phyloP scores from a whole-genome alignment of 2,888 invertebrate species.

The Polydrusus tereticollis region DNA sequence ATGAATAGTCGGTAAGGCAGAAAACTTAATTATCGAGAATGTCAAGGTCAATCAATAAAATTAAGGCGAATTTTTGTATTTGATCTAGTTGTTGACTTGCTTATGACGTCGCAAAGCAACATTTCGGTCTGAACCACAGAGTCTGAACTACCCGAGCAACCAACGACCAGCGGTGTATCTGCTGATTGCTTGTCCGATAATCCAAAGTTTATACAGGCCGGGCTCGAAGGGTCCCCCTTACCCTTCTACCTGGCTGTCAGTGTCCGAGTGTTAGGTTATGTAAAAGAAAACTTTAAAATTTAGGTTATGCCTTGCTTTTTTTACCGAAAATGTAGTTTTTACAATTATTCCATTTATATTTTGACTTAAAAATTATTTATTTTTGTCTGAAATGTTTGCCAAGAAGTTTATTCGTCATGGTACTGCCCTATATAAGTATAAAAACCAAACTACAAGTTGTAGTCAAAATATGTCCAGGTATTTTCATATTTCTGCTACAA shows the following conservation, averaged over 20 bases:
- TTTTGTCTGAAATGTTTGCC: slow-evolving; percentile 29
- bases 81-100: too few relatives aligned
- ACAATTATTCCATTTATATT: not conserved
- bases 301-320: not conserved
- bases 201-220: not conserved
- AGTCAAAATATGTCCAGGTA: slow-evolving; percentile 27
- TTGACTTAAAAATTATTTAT: slow-evolving; percentile 10
- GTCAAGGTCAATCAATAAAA: slow-evolving; percentile 28
- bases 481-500: slow-evolving; percentile 23
- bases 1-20: slow-evolving; percentile 17
- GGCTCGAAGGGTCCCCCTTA: too few relatives aligned
- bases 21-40: slow-evolving; percentile 15
- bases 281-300: not conserved
- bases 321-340: slow-evolving; percentile 1
- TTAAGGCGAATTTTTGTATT: not conserved
- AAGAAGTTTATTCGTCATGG: slow-evolving; percentile 30
- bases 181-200: not conserved
- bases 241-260: too few relatives aligned
- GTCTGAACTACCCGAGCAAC: too few relatives aligned
- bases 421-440: slow-evolving; percentile 24
- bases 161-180: too few relatives aligned
- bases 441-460: slow-evolving; percentile 11
- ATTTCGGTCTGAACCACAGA: too few relatives aligned
- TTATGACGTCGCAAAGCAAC: too few relatives aligned
- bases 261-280: not conserved